Evolutionary conservation across 1,140 invertebrate species (phyloP).

Genomic region (Hestina assimilis): DNA sequence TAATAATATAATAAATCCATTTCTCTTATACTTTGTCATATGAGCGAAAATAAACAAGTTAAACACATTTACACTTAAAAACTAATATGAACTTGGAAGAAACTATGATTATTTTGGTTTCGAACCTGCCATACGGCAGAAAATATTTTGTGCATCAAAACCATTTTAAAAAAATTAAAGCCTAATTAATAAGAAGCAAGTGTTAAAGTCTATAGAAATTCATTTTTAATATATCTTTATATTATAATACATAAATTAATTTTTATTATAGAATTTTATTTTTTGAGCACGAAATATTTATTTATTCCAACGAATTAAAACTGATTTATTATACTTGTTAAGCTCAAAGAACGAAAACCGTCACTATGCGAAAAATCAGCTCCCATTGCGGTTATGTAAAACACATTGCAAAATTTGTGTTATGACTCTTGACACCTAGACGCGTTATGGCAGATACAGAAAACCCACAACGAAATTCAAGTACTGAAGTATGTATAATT

Average conservation of each 20-base stretch:
- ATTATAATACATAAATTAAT: neutral
- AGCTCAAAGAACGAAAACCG: too few relatives aligned
- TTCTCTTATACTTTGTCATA: slow-evolving; percentile 5
- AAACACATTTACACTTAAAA: slow-evolving; percentile 29
- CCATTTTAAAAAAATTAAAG: slow-evolving; percentile 31
- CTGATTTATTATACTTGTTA: too few relatives aligned
- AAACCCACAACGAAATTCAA: too few relatives aligned
- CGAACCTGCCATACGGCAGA: slow-evolving; percentile 7
- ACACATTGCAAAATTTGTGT: too few relatives aligned
- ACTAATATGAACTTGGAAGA: slow-evolving; percentile 34
- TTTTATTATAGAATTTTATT: neutral
- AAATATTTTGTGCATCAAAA: slow-evolving; percentile 7
- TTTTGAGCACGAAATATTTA: slow-evolving; percentile 1
- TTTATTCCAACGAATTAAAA: neutral
- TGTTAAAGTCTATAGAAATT: slow-evolving; percentile 20
- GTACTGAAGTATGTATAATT: too few relatives aligned
- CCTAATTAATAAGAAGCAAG: slow-evolving; percentile 21
- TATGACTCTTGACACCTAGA: too few relatives aligned
- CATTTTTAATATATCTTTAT: neutral
- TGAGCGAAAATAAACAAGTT: slow-evolving; percentile 1
- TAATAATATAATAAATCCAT: slow-evolving; percentile 1
- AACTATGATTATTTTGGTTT: slow-evolving; percentile 34
- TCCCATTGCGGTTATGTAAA: too few relatives aligned
- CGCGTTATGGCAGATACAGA: too few relatives aligned
- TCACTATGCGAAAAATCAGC: too few relatives aligned